A percentile compares a stretch with the other conserved stretches of the same genome.
phyloP scores from a whole-genome alignment of 2,888 invertebrate genomes.

The Elmis aenea region DNA sequence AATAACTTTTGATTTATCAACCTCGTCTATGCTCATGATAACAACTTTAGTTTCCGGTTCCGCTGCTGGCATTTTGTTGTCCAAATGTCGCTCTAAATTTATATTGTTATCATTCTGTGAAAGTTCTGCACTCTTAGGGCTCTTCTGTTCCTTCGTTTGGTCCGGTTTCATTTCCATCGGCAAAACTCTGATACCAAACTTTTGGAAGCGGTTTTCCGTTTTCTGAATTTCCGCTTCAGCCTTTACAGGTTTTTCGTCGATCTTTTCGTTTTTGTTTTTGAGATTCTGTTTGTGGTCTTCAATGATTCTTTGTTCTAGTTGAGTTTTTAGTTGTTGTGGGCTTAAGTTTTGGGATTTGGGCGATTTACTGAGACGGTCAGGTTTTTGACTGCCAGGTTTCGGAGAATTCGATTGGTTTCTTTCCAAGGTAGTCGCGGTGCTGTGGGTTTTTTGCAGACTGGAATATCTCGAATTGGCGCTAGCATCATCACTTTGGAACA shows the following conservation, averaged over 20 bases:
- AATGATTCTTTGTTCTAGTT: slow-evolving; percentile 36
- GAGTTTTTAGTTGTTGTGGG: slow-evolving; percentile 36
- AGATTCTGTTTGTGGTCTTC: slow-evolving; percentile 33
- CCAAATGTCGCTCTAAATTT: slow-evolving; percentile 31
- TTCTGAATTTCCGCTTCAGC: slow-evolving; percentile 53
- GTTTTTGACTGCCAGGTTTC: slow-evolving; percentile 25
- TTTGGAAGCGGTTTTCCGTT: slow-evolving; percentile 55
- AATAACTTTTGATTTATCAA: slow-evolving; percentile 42
- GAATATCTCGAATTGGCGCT: slow-evolving; percentile 47
- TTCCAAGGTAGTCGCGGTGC: slow-evolving; percentile 42
- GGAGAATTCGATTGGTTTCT: slow-evolving; percentile 38
- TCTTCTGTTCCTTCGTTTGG: slow-evolving; percentile 30
- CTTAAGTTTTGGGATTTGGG: slow-evolving; percentile 27
- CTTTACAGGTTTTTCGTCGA: slow-evolving; percentile 13
- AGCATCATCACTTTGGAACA: slow-evolving; percentile 45
- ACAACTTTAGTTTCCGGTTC: slow-evolving; percentile 10
- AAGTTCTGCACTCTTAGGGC: slow-evolving; percentile 40
- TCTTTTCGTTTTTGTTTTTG: slow-evolving; percentile 30
- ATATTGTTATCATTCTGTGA: slow-evolving; percentile 45
- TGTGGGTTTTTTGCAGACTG: slow-evolving; percentile 40
- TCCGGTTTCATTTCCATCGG: slow-evolving; percentile 37
- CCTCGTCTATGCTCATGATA: slow-evolving; percentile 48
- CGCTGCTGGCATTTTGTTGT: slow-evolving; percentile 19
- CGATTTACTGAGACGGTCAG: slow-evolving; percentile 24
- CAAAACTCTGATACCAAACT: slow-evolving; percentile 65